These are phyloP conservation scores for Lipophrys pholis DNA, from an alignment of 2,113 vertebrate species.

Conservation along the genomic window DNA sequence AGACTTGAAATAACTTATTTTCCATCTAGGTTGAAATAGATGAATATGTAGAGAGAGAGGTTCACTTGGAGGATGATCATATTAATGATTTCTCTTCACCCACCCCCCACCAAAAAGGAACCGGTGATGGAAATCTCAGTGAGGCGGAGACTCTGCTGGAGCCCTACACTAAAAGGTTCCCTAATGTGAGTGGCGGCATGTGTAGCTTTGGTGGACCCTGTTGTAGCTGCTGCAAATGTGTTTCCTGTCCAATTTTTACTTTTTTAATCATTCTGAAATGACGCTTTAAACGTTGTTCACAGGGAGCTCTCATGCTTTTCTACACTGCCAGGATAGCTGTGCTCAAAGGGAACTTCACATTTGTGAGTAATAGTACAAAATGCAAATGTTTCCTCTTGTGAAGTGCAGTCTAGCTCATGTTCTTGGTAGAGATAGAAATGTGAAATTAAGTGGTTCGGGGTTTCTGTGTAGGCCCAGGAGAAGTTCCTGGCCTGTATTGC, in stretches of 20 bases:
- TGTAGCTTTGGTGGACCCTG: too few species aligned
- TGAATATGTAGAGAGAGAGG: too few species aligned
- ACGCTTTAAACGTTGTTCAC: slow-evolving; percentile 28
- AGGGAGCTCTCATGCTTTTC: slow-evolving; percentile 93
- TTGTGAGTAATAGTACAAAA: slow-evolving; percentile 79
- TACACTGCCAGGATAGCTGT: slow-evolving; percentile 90
- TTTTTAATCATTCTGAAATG: not conserved
- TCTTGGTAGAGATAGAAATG: not conserved
- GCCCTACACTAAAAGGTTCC: slow-evolving; percentile 90
- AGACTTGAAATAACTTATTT: too few species aligned
- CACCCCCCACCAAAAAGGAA: slow-evolving; percentile 77
- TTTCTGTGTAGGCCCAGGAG: slow-evolving; percentile 85
- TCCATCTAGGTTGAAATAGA: too few species aligned
- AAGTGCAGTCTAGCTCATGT: not conserved
- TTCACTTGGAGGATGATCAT: not conserved
- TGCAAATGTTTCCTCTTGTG: too few species aligned
- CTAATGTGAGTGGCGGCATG: slow-evolving; percentile 83
- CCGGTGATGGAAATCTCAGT: slow-evolving; percentile 87
- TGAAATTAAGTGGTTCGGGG: not conserved
- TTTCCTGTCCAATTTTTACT: not conserved
- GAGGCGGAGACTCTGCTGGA: slow-evolving; percentile 90
- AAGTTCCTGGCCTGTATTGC: slow-evolving; percentile 90
- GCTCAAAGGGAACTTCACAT: slow-evolving; percentile 91
- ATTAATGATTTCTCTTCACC: not conserved
- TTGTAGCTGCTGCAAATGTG: not conserved